Evolutionary conservation across 2,797 vertebrate genomes (phyloP), one percentile per base, ranked within the genome.

Genomic region (Enteromius trimaculatus): DNA sequence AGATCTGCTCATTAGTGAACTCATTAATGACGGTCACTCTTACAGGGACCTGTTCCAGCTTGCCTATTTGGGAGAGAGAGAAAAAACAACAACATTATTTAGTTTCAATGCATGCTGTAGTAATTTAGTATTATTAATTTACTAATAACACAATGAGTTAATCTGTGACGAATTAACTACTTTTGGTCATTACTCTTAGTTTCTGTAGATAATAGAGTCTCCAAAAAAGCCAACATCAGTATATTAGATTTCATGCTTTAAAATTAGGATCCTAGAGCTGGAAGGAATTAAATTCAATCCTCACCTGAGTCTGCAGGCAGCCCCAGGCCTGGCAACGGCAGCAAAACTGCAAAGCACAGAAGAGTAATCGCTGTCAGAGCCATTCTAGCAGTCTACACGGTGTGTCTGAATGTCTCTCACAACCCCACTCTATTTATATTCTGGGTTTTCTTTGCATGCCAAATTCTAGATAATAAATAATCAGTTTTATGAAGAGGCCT

Each of bases 1-100:
- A 83, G 87, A 85, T 70, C 1, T 86, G 44, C 77, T 82, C 11
- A 84, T 90, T 86, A 9, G 85, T 88, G n/a, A 89, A 80, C 26
- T 89, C 79, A 9, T 89, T 91, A 81, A 89, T 87, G 86, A 93
- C 91, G 39, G 91, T 85, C 85, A 94, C n/a, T 51, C 51, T 88
- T 64, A 94, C 37, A 0, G 92, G 89, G 47, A 91, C 19, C 26
- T 69, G 6, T 69, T 71, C 53, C 21, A 84, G 53, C 3, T 81
- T 21, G n/a, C 31, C 86, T 87, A 29, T 68, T 26, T 13, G 10
- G 44, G 62, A 79, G 3, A 81, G 58, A 64, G 42, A 69, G 13
- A 55, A 55, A 68, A 39, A 53, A 23, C 4, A 34, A 31, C 44
- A 11, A 1, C 2, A 62, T 64, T 42, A 39, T 49, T 23, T 39